Base-by-base conservation (phyloP, 1,140 invertebrate species). In the Diorhabda carinulata region DNA sequence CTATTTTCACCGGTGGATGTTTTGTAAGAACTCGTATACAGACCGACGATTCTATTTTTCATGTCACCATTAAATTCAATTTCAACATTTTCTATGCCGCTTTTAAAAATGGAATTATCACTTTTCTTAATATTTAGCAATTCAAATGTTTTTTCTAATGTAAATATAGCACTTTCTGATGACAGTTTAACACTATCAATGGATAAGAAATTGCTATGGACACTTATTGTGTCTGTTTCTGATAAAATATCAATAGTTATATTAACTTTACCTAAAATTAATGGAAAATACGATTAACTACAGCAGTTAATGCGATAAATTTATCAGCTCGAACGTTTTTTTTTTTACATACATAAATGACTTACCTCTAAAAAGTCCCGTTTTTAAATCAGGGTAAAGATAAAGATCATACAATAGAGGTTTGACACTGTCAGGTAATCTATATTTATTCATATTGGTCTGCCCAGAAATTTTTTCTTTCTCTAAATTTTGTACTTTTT, bases 401-500 rank as follows among this genome's bases (percentile, higher is more conserved):
- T 84, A 85, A 2, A 97, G 78, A 67, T 91, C 88, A 77, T 97
- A 97, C 71, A 90, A 86, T 0, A 93, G 91, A 6, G 84, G 82
- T 2, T 92, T 84, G 61, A 87, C 82, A 8, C 78, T 78, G 0
- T 90, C 87, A 41, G 96, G 82, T 43, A 80, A 65, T 43, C 74
- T 67, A 62, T 76, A 78, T 66, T 76, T 76, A 63, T 59, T 43
- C 3, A 69, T 25, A 3, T 70, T 25, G 66, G 64, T n/a, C 42
- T 47, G 3, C 62, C 5, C 7, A 10, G 4, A 7, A 40, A 63
- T 72, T 47, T 58, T 69, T 62, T 63, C 64, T 7, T 7, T 67
- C 10, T 40, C 57, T 43, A 41, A 9, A 8, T 73, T 65, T 4
- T 71, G 67, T 40, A 74, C 40, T 66, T 74, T 52, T 8, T 61